Conservation (phyloP, 2,797 vertebrate genomes). For the Cuniculus paca region DNA sequence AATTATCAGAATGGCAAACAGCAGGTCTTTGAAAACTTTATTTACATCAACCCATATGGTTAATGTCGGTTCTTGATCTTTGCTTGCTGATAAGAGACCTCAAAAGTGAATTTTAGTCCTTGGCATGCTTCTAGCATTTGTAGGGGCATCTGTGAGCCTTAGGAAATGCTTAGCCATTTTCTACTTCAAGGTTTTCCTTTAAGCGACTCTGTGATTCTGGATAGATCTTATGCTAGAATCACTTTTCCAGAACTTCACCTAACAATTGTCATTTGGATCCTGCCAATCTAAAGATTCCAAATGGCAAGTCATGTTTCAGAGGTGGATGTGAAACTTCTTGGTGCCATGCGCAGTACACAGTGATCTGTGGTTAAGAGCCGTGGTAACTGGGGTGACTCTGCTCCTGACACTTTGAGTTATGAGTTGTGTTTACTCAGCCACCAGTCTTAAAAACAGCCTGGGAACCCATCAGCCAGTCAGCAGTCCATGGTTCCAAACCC, state of each 20-base stretch:
- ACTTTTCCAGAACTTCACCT: conserved; percentile 44
- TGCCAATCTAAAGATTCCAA: conserved; percentile 40
- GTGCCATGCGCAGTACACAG: background rate
- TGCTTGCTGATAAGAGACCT: conserved; percentile 44
- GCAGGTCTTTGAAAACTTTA: conserved; percentile 50
- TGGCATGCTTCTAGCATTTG: conserved; percentile 28
- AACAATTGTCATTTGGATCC: background rate
- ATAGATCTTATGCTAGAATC: background rate
- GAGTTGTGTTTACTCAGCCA: background rate
- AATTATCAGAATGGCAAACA: conserved; percentile 55
- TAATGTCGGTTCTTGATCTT: conserved; percentile 56
- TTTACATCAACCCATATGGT: conserved; percentile 48
- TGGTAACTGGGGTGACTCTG: background rate
- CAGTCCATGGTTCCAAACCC: background rate
- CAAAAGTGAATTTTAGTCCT: conserved; percentile 29
- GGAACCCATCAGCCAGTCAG: background rate
- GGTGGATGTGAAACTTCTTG: background rate
- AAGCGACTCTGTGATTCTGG: conserved; percentile 17
- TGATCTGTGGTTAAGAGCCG: background rate
- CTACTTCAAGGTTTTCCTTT: conserved; percentile 40
- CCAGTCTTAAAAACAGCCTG: background rate
- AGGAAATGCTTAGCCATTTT: background rate
- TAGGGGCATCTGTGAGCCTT: conserved; percentile 58
- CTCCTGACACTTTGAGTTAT: background rate
- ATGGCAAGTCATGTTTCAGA: background rate